These are phyloP conservation scores for Trogon melanurus DNA, from an alignment of 2,113 vertebrate genomes.

Conservation along the genomic window DNA sequence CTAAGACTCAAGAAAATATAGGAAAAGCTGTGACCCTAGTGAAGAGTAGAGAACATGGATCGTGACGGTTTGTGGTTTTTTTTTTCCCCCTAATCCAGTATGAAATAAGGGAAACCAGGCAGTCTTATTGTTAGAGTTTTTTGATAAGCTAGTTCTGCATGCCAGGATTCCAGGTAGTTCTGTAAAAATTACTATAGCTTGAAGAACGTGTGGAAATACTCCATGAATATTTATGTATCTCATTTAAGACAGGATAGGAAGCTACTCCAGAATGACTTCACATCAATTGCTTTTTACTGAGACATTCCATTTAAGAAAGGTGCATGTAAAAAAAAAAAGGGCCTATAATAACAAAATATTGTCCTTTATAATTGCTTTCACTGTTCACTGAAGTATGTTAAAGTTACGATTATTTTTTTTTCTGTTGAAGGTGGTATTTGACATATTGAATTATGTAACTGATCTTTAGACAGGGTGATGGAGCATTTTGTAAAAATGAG, in stretches of 20 bases:
- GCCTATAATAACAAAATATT: not conserved
- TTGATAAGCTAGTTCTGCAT: not conserved
- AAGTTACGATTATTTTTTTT: not conserved
- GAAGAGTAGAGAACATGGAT: not conserved
- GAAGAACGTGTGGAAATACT: not conserved
- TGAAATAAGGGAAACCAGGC: not conserved
- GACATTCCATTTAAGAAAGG: not conserved
- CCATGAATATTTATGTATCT: not conserved
- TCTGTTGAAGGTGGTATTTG: constrained; percentile 1
- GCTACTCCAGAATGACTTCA: not conserved
- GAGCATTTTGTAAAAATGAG: constrained; percentile 21
- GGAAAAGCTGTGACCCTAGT: not conserved
- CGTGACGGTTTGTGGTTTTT: not conserved
- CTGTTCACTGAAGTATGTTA: not conserved
- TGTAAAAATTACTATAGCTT: not conserved
- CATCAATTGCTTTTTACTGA: not conserved
- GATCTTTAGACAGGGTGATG: not conserved
- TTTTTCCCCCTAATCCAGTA: not conserved
- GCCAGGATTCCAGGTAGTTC: not conserved
- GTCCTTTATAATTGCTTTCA: not conserved
- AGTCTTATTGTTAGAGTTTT: not conserved
- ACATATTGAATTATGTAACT: constrained; percentile 2
- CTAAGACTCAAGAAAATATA: not conserved
- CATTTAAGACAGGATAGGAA: not conserved
- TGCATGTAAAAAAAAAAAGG: not conserved